Base-by-base conservation (phyloP, 2,113 vertebrate genomes). In the Urocolius indicus region DNA sequence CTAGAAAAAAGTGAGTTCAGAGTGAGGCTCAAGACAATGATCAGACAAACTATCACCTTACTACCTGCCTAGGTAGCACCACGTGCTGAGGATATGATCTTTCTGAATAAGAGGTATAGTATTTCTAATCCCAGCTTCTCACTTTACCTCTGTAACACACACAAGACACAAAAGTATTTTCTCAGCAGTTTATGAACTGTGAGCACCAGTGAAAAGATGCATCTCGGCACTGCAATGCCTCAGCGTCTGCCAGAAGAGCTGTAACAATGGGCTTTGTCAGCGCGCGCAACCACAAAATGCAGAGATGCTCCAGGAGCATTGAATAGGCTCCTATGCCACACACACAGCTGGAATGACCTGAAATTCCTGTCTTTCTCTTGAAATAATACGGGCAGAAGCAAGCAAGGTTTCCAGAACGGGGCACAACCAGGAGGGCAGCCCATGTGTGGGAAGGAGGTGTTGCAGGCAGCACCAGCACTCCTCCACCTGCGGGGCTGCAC, bases 381-480 rank as follows among this genome's bases (percentile, higher is more conserved):
- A n/a, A 63, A 38, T 8, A 26, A 16, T 0, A 8, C 0, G 0
- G 41, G 87, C 68, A 84, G 80, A 30, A 7, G 4, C 0, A 1
- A 68, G 11, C 32, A n/a, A 18, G 23, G 3, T 5, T 54, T 43
- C n/a, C 78, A 16, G 85, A 4, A 13, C 0, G 0, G 26, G 59
- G 34, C 7, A 26, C 0, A 10, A 62, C 2, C 12, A 12, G 26
- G 59, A 41, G 45, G 21, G 45, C 61, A 6, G 29, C 6, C 27
- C 3, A 16, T 12, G 58, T 2, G 63, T 5, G 3, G 66, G 41
- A 16, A 16, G 0, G 0, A 3, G 1, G 10, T 3, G 27, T 1
- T 48, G 3, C 51, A 8, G 71, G 69, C 24, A 1, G 78, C 27
- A 16, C 36, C 73, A 17, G 16, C 69, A 30, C 61, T 48, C 7